phyloP scores from a whole-genome alignment of 2,888 invertebrate genomes.

The Saturnia pavonia region DNA sequence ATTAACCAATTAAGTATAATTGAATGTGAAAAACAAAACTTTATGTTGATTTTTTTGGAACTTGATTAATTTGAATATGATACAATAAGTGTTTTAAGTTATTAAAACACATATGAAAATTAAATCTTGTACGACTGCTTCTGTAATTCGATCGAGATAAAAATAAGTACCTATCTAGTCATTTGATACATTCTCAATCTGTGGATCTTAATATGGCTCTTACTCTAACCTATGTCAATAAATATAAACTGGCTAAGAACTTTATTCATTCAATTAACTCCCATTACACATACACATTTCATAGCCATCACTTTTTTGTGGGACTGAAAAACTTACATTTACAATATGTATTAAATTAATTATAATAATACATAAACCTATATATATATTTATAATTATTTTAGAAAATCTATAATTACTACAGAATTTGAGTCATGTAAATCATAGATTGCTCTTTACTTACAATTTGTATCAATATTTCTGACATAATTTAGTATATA shows the following conservation, averaged over 20 bases:
- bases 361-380: neutral
- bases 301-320: constrained; percentile 12
- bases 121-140: neutral
- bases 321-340: constrained; percentile 20
- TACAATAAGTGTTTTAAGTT: too few relatives aligned
- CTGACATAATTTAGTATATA: constrained; percentile 19
- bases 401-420: neutral
- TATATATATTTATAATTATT: neutral
- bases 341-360: constrained; percentile 21
- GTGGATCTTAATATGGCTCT: constrained; percentile 8
- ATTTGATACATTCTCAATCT: neutral
- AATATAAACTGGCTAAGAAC: constrained; percentile 12
- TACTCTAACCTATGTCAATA: constrained; percentile 5
- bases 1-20: too few relatives aligned
- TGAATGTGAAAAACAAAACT: too few relatives aligned
- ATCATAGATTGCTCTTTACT: neutral
- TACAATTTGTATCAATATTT: neutral
- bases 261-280: neutral
- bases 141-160: neutral
- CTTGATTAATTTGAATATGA: too few relatives aligned
- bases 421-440: neutral
- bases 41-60: too few relatives aligned
- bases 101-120: neutral
- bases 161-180: neutral
- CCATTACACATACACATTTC: neutral